Evolutionary conservation across 1,140 invertebrate genomes (phyloP).

Genomic region (Vollenhovia emeryi): DNA sequence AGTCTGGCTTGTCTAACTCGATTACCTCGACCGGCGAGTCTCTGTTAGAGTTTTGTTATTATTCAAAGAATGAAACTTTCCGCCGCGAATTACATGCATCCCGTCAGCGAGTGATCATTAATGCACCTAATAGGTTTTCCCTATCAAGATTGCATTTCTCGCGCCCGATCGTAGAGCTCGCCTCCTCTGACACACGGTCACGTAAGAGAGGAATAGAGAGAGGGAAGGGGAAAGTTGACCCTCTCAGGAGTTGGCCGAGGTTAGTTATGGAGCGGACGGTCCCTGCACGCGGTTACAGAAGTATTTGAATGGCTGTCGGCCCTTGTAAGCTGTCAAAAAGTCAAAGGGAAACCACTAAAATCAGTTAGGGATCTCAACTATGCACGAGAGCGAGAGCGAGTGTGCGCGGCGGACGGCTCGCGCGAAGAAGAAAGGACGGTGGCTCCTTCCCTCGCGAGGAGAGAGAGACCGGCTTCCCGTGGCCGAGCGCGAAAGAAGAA

Average conservation of each 20-base stretch:
- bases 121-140: constrained; percentile 16
- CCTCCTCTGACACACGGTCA: not conserved
- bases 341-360: constrained; percentile 86
- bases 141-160: not conserved
- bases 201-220: not conserved
- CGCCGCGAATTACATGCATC: not conserved
- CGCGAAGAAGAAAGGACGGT: constrained; percentile 1
- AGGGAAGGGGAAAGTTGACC: constrained; percentile 36
- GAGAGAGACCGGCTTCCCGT: constrained; percentile 53
- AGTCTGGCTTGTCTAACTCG: not conserved
- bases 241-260: constrained; percentile 77
- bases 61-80: not conserved
- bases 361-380: constrained; percentile 86
- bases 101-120: not conserved
- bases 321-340: constrained; percentile 85
- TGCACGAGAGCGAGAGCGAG: constrained; percentile 72
- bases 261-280: constrained; percentile 83
- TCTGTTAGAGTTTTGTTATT: not conserved
- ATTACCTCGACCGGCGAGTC: not conserved
- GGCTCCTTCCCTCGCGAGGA: constrained; percentile 62
- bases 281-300: constrained; percentile 81
- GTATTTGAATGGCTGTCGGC: constrained; percentile 84
- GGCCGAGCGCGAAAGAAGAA: constrained; percentile 18
- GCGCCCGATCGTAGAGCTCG: constrained; percentile 3
- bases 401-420: constrained; percentile 8